A percentile compares a stretch with the other conserved stretches of the same genome.
phyloP scores from a whole-genome alignment of 2,888 invertebrate species.

The Cephus nigrinus region DNA sequence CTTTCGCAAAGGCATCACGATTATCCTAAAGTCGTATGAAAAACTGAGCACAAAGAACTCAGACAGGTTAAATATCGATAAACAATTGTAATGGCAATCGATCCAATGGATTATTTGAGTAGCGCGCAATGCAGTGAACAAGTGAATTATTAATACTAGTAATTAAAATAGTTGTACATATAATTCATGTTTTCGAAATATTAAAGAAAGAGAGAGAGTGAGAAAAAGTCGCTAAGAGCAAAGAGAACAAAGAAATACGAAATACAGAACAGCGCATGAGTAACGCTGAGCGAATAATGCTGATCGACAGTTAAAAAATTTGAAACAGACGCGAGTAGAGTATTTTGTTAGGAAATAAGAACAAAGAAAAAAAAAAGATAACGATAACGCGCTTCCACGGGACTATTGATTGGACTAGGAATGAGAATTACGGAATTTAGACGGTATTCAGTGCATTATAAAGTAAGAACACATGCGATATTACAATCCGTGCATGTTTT shows the following conservation, averaged over 20 bases:
- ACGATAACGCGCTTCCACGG: background rate
- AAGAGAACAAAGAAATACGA: background rate
- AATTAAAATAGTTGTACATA: background rate
- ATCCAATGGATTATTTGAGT: background rate
- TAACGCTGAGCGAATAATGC: no score
- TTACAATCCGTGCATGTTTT: conserved; percentile 30
- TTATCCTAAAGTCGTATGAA: background rate
- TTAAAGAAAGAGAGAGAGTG: background rate
- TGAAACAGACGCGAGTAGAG: background rate
- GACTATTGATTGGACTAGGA: background rate
- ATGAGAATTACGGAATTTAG: background rate
- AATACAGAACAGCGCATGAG: background rate
- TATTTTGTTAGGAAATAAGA: background rate
- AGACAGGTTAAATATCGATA: background rate
- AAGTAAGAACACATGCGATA: conserved; percentile 27
- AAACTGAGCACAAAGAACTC: background rate
- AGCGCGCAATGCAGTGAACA: background rate
- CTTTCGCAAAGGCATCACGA: background rate
- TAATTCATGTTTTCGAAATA: background rate
- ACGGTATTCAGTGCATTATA: conserved; percentile 24
- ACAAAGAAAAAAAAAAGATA: background rate
- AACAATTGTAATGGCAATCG: background rate
- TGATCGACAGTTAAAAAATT: background rate
- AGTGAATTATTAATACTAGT: background rate
- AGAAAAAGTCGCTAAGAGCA: background rate